phyloP scores from a whole-genome alignment of 2,113 vertebrate genomes.

The Pollachius pollachius region DNA sequence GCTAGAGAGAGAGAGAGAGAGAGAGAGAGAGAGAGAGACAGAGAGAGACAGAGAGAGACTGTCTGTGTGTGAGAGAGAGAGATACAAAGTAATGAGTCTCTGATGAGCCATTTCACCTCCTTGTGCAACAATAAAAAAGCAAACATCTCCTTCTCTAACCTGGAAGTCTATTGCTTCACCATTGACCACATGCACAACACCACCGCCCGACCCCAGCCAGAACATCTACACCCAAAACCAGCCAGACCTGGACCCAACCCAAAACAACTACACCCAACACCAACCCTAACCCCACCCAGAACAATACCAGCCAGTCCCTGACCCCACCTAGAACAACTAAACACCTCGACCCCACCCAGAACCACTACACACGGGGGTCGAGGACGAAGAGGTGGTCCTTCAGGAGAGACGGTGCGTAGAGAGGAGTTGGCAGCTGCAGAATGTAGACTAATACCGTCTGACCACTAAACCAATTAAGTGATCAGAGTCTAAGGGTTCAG shows the following conservation, averaged over 20 bases:
- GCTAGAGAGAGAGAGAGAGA: background rate
- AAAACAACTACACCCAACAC: no score
- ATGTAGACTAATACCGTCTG: slow-evolving; percentile 29
- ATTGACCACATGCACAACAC: slow-evolving; percentile 26
- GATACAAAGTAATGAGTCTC: slow-evolving; percentile 61
- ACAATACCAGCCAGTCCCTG: no score
- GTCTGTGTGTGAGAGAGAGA: background rate
- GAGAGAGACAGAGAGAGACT: background rate
- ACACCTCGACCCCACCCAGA: background rate
- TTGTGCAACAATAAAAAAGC: slow-evolving; percentile 55
- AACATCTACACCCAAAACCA: no score
- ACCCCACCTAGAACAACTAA: background rate
- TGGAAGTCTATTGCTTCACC: slow-evolving; percentile 5
- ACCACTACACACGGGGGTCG: no score
- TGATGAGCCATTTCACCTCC: slow-evolving; percentile 62
- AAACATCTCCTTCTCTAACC: slow-evolving; percentile 49
- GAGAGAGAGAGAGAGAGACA: background rate
- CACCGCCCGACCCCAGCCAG: slow-evolving; percentile 6
- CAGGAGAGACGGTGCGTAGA: no score
- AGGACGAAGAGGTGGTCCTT: no score
- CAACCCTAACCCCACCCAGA: background rate
- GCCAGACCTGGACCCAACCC: no score
- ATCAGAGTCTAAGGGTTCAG: slow-evolving; percentile 18
- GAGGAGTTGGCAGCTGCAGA: slow-evolving; percentile 24
- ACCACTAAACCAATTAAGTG: slow-evolving; percentile 62